Evolutionary conservation across 2,888 invertebrate genomes (phyloP).

Genomic region (Agonopterix alstromeriana): DNA sequence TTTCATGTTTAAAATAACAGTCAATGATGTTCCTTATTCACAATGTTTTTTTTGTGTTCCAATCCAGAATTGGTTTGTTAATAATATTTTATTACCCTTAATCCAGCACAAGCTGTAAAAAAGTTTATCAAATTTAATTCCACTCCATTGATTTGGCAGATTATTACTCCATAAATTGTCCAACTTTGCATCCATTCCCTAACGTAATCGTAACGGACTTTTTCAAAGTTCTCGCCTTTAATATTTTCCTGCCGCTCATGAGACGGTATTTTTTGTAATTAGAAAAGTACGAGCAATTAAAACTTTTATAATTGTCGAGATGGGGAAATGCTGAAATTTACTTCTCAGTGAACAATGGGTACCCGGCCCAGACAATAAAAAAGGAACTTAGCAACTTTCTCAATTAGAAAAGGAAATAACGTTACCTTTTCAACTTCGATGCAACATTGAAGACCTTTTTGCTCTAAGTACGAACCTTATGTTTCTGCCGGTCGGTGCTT

Average conservation of each 20-base stretch:
- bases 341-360: constrained; percentile 64
- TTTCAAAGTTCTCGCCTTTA: constrained; percentile 29
- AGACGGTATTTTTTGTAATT: constrained; percentile 71
- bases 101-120: background rate
- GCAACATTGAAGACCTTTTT: constrained; percentile 30
- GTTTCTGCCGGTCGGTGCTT: background rate
- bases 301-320: constrained; percentile 73
- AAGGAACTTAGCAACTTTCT: constrained; percentile 62
- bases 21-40: too few relatives aligned
- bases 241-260: constrained; percentile 50
- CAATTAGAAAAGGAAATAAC: constrained; percentile 56
- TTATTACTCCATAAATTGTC: constrained; percentile 31
- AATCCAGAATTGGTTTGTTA: background rate
- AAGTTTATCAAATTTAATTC: constrained; percentile 8
- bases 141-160: constrained; percentile 20
- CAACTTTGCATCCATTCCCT: constrained; percentile 25
- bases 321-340: constrained; percentile 61
- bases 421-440: constrained; percentile 40
- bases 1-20: too few relatives aligned
- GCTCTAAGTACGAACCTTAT: background rate
- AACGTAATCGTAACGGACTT: constrained; percentile 24
- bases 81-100: background rate
- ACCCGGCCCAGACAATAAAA: constrained; percentile 62
- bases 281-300: constrained; percentile 73
- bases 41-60: background rate